Conservation (phyloP, 2,888 invertebrate genomes). For the Lingula anatina region DNA sequence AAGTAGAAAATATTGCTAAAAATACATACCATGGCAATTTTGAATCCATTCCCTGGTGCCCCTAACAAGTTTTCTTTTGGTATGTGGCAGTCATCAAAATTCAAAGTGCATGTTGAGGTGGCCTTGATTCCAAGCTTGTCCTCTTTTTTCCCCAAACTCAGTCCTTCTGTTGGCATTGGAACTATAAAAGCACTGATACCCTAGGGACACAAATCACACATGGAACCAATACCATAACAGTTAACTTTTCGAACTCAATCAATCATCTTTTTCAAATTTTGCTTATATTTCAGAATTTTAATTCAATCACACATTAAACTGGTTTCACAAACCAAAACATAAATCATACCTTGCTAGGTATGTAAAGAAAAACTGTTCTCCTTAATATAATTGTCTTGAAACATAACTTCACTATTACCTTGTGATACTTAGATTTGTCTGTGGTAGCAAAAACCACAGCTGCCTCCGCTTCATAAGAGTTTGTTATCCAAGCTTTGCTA, state of each 20-base stretch:
- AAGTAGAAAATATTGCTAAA: background rate
- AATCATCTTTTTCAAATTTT: too few species aligned
- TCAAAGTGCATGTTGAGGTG: constrained; percentile 86
- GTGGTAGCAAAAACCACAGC: constrained; percentile 86
- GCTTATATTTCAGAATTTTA: background rate
- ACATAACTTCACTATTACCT: too few species aligned
- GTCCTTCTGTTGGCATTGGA: constrained; percentile 71
- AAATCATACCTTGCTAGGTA: background rate
- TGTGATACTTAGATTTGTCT: constrained; percentile 68
- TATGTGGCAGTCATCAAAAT: constrained; percentile 85
- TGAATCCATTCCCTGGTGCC: constrained; percentile 80
- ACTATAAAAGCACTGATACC: constrained; percentile 89
- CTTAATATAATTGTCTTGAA: background rate
- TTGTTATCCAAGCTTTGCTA: constrained; percentile 81
- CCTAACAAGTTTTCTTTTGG: constrained; percentile 81
- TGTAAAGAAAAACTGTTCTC: background rate
- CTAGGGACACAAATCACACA: too few species aligned
- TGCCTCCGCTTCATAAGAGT: constrained; percentile 81
- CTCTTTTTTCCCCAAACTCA: constrained; percentile 88
- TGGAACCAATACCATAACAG: too few species aligned
- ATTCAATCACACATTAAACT: background rate
- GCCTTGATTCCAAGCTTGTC: constrained; percentile 82
- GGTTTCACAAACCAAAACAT: background rate
- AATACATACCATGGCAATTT: constrained; percentile 87
- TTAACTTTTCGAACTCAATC: too few species aligned